A percentile compares a stretch with the other conserved stretches of the same genome.
Evolutionary conservation across 2,888 invertebrate genomes (phyloP).

Genomic region (Agrilus biguttatus): DNA sequence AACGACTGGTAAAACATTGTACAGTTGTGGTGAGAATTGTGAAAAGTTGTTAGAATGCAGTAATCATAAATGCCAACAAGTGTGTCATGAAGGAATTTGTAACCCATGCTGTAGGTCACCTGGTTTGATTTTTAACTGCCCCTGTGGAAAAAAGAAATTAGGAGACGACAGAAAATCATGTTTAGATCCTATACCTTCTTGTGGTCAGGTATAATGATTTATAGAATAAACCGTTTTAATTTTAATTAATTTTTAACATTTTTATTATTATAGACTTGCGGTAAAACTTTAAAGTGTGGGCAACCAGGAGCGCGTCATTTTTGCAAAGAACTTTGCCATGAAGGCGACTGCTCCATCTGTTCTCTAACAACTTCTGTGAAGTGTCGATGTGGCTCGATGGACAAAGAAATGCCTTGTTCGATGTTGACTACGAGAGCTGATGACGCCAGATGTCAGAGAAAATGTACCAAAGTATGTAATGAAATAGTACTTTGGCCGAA

Average conservation of each 20-base stretch:
- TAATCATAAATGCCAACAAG: constrained; percentile 52
- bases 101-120: constrained; percentile 48
- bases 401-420: constrained; percentile 63
- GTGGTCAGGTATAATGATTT: constrained; percentile 43
- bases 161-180: constrained; percentile 46
- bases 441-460: constrained; percentile 73
- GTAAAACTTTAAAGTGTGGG: constrained; percentile 53
- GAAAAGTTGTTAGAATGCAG: constrained; percentile 45
- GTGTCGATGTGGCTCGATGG: constrained; percentile 78
- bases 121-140: constrained; percentile 49
- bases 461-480: constrained; percentile 63
- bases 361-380: constrained; percentile 56
- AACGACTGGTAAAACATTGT: constrained; percentile 32
- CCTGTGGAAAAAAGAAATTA: constrained; percentile 54
- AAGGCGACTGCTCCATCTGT: constrained; percentile 66
- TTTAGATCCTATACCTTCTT: constrained; percentile 68
- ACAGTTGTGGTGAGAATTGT: constrained; percentile 49
- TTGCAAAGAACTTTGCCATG: constrained; percentile 54
- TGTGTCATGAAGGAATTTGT: constrained; percentile 58
- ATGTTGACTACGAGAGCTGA: constrained; percentile 55
- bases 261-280: constrained; percentile 34
- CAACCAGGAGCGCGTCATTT: constrained; percentile 48
- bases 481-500: background rate
- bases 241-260: background rate
- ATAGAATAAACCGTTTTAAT: background rate